A percentile compares a stretch with the other conserved stretches of the same genome.
These are phyloP conservation scores for Volucella inanis DNA, from an alignment of 2,888 invertebrate species.

Conservation along the genomic window DNA sequence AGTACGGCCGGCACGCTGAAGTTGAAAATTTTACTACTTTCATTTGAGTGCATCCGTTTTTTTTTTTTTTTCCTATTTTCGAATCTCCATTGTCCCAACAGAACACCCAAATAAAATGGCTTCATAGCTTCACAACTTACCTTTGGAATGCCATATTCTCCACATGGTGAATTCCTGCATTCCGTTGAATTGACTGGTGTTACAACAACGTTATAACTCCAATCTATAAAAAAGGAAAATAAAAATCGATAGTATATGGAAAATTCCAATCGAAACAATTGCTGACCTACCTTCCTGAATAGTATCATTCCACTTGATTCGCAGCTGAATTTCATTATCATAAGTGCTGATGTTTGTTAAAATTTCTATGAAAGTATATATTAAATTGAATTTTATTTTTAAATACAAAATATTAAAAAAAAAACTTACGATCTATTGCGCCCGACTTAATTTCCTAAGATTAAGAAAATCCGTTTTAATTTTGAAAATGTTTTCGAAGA, in stretches of 20 bases:
- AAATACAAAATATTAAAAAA: background rate
- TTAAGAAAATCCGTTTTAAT: background rate
- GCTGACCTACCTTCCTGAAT: conserved; percentile 77
- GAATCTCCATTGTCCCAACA: too few relatives aligned
- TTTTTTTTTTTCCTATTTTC: too few relatives aligned
- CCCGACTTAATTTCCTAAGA: conserved; percentile 17
- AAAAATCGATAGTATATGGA: background rate
- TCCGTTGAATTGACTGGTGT: conserved; percentile 77
- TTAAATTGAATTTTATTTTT: background rate
- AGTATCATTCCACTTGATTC: conserved; percentile 80
- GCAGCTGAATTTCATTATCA: conserved; percentile 77
- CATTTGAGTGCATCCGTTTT: too few relatives aligned
- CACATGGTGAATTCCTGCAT: conserved; percentile 79
- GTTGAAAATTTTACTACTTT: too few relatives aligned
- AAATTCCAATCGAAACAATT: too few relatives aligned
- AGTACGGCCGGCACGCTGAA: too few relatives aligned
- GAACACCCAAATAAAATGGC: too few relatives aligned
- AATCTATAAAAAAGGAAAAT: conserved; percentile 75
- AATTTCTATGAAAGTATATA: conserved; percentile 70
- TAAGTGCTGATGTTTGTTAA: conserved; percentile 76
- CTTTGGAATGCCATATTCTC: conserved; percentile 77
- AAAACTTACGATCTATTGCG: conserved; percentile 56
- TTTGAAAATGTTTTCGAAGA: background rate
- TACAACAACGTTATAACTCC: conserved; percentile 79
- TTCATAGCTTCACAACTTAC: conserved; percentile 42